Percentiles rank a stretch among this genome's conserved stretches.
Conservation (phyloP, 2,888 invertebrate genomes). For the Amiota mariae region DNA sequence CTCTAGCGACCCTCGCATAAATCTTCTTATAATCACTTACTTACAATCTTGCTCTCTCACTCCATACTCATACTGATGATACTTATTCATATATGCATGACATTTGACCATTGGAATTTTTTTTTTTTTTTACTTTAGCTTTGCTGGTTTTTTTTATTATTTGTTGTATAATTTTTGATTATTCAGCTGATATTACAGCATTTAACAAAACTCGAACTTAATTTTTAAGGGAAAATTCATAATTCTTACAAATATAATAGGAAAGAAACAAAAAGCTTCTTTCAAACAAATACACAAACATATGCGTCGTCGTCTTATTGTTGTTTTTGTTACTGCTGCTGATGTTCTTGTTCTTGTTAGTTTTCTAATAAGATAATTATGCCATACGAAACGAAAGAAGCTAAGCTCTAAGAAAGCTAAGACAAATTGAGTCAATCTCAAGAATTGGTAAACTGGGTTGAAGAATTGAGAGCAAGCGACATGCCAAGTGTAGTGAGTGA, state of each 20-base stretch:
- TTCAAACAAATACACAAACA: too few relatives aligned
- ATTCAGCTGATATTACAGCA: too few relatives aligned
- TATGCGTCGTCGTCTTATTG: too few relatives aligned
- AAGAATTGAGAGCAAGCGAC: too few relatives aligned
- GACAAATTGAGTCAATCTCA: too few relatives aligned
- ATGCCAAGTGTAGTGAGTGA: too few relatives aligned
- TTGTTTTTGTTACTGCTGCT: background rate
- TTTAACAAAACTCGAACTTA: background rate
- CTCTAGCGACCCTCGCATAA: background rate
- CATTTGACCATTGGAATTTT: slow-evolving; percentile 59
- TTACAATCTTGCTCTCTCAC: background rate
- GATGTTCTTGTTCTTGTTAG: background rate
- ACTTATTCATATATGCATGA: slow-evolving; percentile 45
- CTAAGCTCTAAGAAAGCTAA: background rate
- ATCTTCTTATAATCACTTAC: background rate
- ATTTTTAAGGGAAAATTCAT: background rate
- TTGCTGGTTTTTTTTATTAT: slow-evolving; percentile 6
- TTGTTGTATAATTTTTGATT: too few relatives aligned
- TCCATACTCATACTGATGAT: slow-evolving; percentile 19
- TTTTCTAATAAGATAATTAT: background rate
- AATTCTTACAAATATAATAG: background rate
- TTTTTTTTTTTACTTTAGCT: slow-evolving; percentile 14
- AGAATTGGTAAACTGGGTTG: too few relatives aligned
- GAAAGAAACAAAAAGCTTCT: too few relatives aligned
- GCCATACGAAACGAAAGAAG: background rate